Base-by-base conservation (phyloP, 1,140 invertebrate species). In the Lucilia cuprina region DNA sequence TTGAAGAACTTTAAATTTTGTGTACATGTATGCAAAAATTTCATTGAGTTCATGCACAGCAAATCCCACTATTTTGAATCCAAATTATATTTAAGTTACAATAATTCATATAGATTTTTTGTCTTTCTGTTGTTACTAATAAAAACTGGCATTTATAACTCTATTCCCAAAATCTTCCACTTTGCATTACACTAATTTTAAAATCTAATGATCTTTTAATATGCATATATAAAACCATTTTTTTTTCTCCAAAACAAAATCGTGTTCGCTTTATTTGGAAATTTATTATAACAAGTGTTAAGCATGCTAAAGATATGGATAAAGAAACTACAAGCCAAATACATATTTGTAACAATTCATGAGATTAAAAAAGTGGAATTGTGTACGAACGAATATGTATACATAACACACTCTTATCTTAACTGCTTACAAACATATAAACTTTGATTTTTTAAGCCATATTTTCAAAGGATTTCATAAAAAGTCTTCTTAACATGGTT, bases 391-490 rank as follows among this genome's bases (percentile, higher is more conserved):
- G 55, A 60, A 17, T 41, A 41, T 10, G 5, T 17, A n/a, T 60
- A 60, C 55, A 60, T 13, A 13, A 41, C 10, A 41, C 41, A 60
- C 55, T 60, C 55, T 60, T 60, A 60, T 60, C 55, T 60, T 60
- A 60, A 60, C 55, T 60, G 55, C 55, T 60, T 60, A 60, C 55
- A 60, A 60, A n/a, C 55, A 60, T 60, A 60, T 60, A 60, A 60
- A 60, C 55, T 60, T 60, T 60, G 14, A 60, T 60, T 60, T 60
- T 17, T 7, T 14, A 60, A 60, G 14, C 14, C 55, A 60, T 60
- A 60, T 60, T 60, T 60, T 60, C 55, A 60, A 60, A 60, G 55
- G 13, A 60, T 60, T 60, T 60, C 14, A 60, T n/a, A 60, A 60
- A 7, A 41, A 41, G 41, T 41, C 41, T 60, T 41, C 41, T 60